A percentile compares a stretch with the other conserved stretches of the same genome.
Evolutionary conservation across 2,888 invertebrate genomes (phyloP).

Genomic region (Callimorpha dominula): DNA sequence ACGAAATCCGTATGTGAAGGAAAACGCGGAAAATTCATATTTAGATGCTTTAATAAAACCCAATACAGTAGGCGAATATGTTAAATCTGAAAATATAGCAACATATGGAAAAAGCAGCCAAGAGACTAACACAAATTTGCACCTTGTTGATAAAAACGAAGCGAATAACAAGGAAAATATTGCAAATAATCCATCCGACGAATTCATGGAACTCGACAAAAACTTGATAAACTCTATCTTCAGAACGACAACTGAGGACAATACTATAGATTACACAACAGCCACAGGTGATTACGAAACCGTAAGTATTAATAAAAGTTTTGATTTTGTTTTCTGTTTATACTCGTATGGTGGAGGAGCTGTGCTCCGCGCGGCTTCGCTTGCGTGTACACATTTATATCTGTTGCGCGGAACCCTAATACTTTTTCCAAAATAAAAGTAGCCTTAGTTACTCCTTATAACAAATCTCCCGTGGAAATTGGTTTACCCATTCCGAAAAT

Average conservation of each 20-base stretch:
- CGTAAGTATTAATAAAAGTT: constrained; percentile 32
- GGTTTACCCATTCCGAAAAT: too few species aligned
- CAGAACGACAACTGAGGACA: constrained; percentile 30
- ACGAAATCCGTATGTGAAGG: not conserved
- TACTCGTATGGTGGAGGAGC: too few species aligned
- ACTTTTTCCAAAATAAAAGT: too few species aligned
- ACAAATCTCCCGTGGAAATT: too few species aligned
- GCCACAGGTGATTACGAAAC: constrained; percentile 38
- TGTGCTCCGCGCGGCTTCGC: too few species aligned
- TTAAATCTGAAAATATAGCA: not conserved
- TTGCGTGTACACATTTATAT: too few species aligned
- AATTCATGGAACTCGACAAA: constrained; percentile 21
- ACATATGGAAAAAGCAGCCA: not conserved
- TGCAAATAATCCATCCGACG: not conserved
- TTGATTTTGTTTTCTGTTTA: not conserved
- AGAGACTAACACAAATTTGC: not conserved
- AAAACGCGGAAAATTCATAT: not conserved
- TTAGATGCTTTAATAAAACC: not conserved
- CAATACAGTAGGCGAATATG: not conserved
- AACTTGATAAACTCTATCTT: constrained; percentile 36
- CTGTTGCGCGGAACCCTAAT: too few species aligned
- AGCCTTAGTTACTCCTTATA: too few species aligned
- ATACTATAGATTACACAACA: constrained; percentile 32
- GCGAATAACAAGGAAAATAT: not conserved
- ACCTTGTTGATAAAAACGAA: not conserved